Conservation (phyloP, 2,888 invertebrate species). For the Watsonalla binaria region DNA sequence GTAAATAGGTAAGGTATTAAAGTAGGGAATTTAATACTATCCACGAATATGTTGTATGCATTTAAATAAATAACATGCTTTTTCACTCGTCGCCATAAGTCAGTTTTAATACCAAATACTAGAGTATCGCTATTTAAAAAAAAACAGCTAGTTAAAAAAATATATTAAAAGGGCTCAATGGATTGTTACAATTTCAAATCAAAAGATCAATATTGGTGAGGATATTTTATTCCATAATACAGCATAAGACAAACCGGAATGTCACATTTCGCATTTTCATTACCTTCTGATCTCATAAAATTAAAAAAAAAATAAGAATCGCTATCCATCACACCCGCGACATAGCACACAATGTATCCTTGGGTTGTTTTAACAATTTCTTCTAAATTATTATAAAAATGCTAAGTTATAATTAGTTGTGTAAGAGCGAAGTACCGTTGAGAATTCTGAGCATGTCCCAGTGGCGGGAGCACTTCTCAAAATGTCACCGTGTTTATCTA, state of each 20-base stretch:
- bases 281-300: constrained; percentile 67
- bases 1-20: too few relatives aligned
- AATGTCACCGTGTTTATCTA: constrained; percentile 67
- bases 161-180: constrained; percentile 3
- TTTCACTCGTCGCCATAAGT: too few relatives aligned
- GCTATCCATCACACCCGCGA: constrained; percentile 61
- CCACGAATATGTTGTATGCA: too few relatives aligned
- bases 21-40: too few relatives aligned
- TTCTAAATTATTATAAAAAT: constrained; percentile 78
- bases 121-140: too few relatives aligned
- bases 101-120: too few relatives aligned
- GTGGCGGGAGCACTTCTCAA: constrained; percentile 59
- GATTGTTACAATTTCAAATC: constrained; percentile 21
- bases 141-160: neutral
- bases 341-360: constrained; percentile 51
- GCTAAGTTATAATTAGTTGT: constrained; percentile 78
- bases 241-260: constrained; percentile 79
- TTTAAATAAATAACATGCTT: too few relatives aligned
- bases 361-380: constrained; percentile 69
- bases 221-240: constrained; percentile 80
- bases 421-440: constrained; percentile 70
- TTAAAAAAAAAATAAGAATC: constrained; percentile 50
- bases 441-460: constrained; percentile 64
- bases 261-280: constrained; percentile 73
- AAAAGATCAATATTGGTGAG: constrained; percentile 70